Evolutionary conservation across 35 echinoderm and acorn worm genomes (phyloP).

Genomic region (Stichopus chloronotus): DNA sequence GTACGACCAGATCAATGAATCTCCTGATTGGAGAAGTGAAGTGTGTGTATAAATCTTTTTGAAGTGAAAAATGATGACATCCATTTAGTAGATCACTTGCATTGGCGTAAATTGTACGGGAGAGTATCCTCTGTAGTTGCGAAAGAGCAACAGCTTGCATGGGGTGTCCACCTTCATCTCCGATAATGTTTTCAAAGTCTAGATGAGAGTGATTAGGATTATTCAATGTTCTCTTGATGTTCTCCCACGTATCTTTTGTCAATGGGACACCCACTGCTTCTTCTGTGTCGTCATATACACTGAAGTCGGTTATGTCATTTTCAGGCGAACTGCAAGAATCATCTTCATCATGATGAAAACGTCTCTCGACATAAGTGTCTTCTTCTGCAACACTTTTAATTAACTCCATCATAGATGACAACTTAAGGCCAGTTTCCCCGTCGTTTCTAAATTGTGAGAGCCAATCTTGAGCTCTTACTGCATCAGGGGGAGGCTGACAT

Average conservation of each 20-base stretch:
- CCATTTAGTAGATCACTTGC: constrained; percentile 52
- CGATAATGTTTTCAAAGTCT: constrained; percentile 26
- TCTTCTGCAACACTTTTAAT: neutral
- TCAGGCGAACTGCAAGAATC: constrained; percentile 8
- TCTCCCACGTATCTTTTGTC: constrained; percentile 44
- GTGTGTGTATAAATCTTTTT: constrained; percentile 77
- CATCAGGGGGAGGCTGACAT: constrained; percentile 32
- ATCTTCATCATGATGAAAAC: neutral
- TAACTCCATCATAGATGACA: neutral
- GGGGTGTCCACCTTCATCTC: constrained; percentile 79
- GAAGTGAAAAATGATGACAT: constrained; percentile 66
- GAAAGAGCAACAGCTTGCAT: constrained; percentile 72
- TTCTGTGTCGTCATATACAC: constrained; percentile 48
- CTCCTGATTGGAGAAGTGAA: constrained; percentile 94
- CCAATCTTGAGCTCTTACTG: neutral
- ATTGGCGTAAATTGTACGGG: constrained; percentile 58
- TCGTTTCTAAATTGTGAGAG: neutral
- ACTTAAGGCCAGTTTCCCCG: neutral
- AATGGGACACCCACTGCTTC: constrained; percentile 68
- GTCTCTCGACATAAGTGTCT: constrained; percentile 1
- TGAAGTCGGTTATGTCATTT: constrained; percentile 24
- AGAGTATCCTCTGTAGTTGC: constrained; percentile 60
- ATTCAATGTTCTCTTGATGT: neutral
- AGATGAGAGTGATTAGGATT: neutral
- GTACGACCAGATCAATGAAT: constrained; percentile 89